Conservation (phyloP, 2,888 invertebrate genomes). For the Gasteruption jaculator region DNA sequence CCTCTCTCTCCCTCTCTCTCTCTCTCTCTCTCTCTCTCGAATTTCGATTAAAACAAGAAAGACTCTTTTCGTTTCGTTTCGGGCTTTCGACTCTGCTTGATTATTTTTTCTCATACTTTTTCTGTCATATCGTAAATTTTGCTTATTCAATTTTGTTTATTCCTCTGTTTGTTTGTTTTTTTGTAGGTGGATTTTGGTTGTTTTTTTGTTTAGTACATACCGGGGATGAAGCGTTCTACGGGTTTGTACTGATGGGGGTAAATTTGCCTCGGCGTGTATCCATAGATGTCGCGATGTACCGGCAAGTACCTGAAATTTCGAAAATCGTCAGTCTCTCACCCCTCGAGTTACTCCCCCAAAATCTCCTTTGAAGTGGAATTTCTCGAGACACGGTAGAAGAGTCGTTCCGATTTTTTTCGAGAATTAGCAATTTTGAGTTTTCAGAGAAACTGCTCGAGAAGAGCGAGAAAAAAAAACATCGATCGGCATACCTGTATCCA, state of each 20-base stretch:
- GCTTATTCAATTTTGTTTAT: constrained; percentile 11
- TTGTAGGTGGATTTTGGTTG: constrained; percentile 22
- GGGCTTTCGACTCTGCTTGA: constrained; percentile 24
- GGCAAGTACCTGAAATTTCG: constrained; percentile 71
- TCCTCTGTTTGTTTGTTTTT: constrained; percentile 18
- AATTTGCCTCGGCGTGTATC: constrained; percentile 83
- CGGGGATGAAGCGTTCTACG: constrained; percentile 77
- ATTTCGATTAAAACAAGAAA: constrained; percentile 19
- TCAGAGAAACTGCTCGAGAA: no score
- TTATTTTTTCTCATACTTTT: constrained; percentile 13
- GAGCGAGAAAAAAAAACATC: no score
- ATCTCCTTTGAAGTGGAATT: no score
- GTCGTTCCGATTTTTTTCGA: no score
- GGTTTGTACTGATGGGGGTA: constrained; percentile 79
- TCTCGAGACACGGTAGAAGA: no score
- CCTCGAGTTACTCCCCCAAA: no score
- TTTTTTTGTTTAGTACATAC: constrained; percentile 61
- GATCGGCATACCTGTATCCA: constrained; percentile 72
- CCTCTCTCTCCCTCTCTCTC: constrained; percentile 6
- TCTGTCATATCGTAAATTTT: constrained; percentile 11
- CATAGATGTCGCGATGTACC: constrained; percentile 85
- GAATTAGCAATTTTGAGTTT: no score
- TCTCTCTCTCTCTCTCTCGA: constrained; percentile 23
- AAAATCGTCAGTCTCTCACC: no score
- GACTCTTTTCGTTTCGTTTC: constrained; percentile 26